Percentiles rank a stretch among this genome's conserved stretches.
Conservation (phyloP, 2,113 vertebrate species). For the Lichenostomus cassidix region DNA sequence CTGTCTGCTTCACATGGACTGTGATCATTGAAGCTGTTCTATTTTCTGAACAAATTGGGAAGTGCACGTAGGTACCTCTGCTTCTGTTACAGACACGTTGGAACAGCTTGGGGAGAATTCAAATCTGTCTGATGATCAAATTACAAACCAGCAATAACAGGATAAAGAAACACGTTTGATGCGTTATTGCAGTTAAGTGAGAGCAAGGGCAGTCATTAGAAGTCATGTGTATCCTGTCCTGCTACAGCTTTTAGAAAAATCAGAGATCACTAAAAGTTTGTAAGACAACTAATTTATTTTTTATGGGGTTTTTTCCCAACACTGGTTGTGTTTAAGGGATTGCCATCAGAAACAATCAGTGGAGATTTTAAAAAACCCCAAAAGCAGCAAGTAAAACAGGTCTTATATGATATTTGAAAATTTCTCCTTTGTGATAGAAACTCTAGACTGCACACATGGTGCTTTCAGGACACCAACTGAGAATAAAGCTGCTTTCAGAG, state of each 20-base stretch:
- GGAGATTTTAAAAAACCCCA: neutral
- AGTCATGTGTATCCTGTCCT: conserved; percentile 57
- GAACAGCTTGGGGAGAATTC: conserved; percentile 71
- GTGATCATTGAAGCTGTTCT: conserved; percentile 38
- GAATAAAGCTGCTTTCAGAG: conserved; percentile 75
- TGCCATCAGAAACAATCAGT: conserved; percentile 45
- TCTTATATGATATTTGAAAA: conserved; percentile 45
- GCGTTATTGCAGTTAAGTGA: conserved; percentile 60
- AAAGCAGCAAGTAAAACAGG: conserved; percentile 19
- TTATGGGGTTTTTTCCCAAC: neutral
- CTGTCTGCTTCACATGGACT: conserved; percentile 37
- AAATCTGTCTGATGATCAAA: conserved; percentile 69
- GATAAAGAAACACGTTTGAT: conserved; percentile 67
- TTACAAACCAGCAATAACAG: conserved; percentile 68
- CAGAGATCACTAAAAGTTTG: conserved; percentile 31
- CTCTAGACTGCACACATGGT: conserved; percentile 52
- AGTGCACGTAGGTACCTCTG: conserved; percentile 32
- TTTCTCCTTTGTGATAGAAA: conserved; percentile 48
- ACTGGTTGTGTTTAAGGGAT: conserved; percentile 2
- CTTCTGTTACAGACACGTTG: conserved; percentile 75
- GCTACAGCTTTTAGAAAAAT: conserved; percentile 52
- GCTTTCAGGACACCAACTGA: conserved; percentile 70
- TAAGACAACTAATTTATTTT: conserved; percentile 18
- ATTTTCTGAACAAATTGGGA: conserved; percentile 61
- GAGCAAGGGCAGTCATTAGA: conserved; percentile 62